phyloP scores from a whole-genome alignment of 2,113 vertebrate genomes.

The Dromaius novaehollandiae region DNA sequence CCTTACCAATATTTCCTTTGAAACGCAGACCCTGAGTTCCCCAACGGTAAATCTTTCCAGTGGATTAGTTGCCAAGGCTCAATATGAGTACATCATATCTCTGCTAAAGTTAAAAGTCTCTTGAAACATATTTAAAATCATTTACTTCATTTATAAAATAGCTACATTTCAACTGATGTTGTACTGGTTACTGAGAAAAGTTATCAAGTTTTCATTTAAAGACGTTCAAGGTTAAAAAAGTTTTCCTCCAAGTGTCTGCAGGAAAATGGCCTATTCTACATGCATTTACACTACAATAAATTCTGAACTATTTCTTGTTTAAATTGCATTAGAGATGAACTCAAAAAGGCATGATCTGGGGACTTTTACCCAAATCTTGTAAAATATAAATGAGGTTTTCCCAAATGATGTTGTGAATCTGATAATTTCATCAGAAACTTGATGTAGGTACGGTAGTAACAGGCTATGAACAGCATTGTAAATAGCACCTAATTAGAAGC shows the following conservation, averaged over 20 bases:
- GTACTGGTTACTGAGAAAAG: background rate
- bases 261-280: background rate
- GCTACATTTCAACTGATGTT: background rate
- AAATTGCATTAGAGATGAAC: background rate
- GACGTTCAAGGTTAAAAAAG: slow-evolving; percentile 10
- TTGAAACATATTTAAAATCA: slow-evolving; percentile 28
- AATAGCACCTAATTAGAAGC: background rate
- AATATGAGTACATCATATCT: background rate
- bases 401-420: background rate
- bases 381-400: background rate
- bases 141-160: slow-evolving; percentile 28
- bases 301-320: background rate
- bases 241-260: background rate
- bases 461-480: background rate
- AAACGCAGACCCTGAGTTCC: slow-evolving; percentile 48
- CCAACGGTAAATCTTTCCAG: slow-evolving; percentile 49
- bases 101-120: background rate
- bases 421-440: background rate
- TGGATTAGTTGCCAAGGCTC: slow-evolving; percentile 59
- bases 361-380: background rate
- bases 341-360: background rate
- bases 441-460: background rate
- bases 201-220: slow-evolving; percentile 22
- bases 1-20: slow-evolving; percentile 58
- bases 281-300: background rate